Evolutionary conservation across 2,888 invertebrate genomes (phyloP), one percentile per base, ranked within the genome.

Genomic region (Dinocampus coccinellae): DNA sequence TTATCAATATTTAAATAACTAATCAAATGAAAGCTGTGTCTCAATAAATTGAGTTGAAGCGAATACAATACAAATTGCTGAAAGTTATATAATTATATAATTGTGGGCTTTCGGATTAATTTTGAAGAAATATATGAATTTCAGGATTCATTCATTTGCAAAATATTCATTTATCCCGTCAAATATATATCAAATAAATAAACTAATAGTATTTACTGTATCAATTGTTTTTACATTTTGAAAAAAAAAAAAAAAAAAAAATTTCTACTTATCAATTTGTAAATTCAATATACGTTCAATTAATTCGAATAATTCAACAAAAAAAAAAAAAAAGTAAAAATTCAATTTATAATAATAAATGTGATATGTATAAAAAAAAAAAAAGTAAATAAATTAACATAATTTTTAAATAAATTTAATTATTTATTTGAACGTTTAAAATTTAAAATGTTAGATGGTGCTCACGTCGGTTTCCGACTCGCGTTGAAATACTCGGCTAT

Each of bases 61-160:
- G 47, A 6, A 47, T 47, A 20, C 47, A 6, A 47, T 47, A 20
- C 47, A 47, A 47, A 47, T 47, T 47, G 47, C 47, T 47, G 47
- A n/a, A 47, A 47, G 47, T 47, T 47, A 47, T 47, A 47, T 47
- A 47, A 78, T 47, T 47, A 47, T 47, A 47, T 47, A 47, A 78
- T 77, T 79, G 76, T 77, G 78, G 76, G 79, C 76, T 79, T 80
- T 80, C 73, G 77, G 76, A 77, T 74, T 75, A 73, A 72, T 72
- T 73, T 75, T 63, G 74, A 76, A 74, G 69, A 80, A 75, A 79
- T 76, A 78, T 77, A 78, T 77, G 76, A 73, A 80, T 79, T 80
- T 75, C 76, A 73, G 75, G n/a, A 78, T 73, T 47, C 72, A 74
- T 75, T 72, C 68, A 10, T 13, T 57, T 24, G 24, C 3, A 11